These are phyloP conservation scores for Heliothis virescens DNA, from an alignment of 1,140 invertebrate genomes.

Conservation along the genomic window DNA sequence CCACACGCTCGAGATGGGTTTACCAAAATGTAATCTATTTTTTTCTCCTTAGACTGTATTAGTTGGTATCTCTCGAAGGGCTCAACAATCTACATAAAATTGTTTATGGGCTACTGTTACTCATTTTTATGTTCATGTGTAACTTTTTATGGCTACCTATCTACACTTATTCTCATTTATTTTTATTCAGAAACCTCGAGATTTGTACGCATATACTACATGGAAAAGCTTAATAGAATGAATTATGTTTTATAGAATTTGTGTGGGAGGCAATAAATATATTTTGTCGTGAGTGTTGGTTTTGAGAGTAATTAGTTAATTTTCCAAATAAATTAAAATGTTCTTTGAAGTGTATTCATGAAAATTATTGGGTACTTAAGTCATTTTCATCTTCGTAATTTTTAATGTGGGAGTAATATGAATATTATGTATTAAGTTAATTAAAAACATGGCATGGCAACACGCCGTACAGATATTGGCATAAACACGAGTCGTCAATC, in stretches of 20 bases:
- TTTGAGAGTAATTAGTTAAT: no score
- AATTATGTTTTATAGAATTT: neutral
- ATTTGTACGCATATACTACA: slow-evolving; percentile 26
- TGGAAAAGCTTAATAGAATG: slow-evolving; percentile 7
- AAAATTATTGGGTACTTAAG: no score
- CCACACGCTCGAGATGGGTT: neutral
- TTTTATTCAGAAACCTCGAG: slow-evolving; percentile 25
- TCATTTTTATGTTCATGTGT: slow-evolving; percentile 44
- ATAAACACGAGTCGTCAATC: no score
- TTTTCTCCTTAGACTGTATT: slow-evolving; percentile 38
- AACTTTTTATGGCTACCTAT: slow-evolving; percentile 34
- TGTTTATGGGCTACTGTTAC: slow-evolving; percentile 42
- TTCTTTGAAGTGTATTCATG: no score
- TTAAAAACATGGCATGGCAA: no score
- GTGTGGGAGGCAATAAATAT: neutral
- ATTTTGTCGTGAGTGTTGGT: no score
- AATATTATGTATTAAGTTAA: no score
- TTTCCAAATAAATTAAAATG: no score
- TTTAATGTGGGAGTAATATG: no score
- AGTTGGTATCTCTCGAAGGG: slow-evolving; percentile 44
- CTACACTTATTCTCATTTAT: slow-evolving; percentile 39
- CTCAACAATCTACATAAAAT: slow-evolving; percentile 46
- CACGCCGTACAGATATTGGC: no score
- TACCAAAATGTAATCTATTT: slow-evolving; percentile 33
- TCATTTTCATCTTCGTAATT: no score